Base-by-base conservation (phyloP, 1,140 invertebrate species). In the Heliconius eleuchia region DNA sequence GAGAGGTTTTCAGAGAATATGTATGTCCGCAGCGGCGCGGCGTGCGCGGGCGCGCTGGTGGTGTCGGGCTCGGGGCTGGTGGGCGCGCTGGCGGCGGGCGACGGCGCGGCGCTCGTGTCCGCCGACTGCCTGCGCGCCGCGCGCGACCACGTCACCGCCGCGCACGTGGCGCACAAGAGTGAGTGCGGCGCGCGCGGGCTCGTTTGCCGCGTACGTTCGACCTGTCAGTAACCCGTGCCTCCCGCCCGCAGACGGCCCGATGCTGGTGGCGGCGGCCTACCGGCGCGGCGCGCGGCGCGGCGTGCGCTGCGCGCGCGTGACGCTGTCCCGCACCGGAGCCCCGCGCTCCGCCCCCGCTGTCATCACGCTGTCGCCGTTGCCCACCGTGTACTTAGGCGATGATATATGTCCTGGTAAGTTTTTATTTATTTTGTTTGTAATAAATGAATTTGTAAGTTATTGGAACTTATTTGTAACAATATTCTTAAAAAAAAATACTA, bases 41-140 rank as follows among this genome's bases (percentile, higher is more conserved):
- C 98, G 9, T 95, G 96, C 27, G 97, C 97, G 88, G 98, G 98
- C 0, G 97, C 96, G 85, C 91, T 98, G 46, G 95, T 98, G 39
- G 95, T 99, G 30, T 98, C 98, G 3, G 96, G 97, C 1, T 98
- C 98, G 13, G 98, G 98, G 2, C 96, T 99, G 94, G 94, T 98
- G 34, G 97, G 96, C 2, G 96, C 96, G 34, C 92, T 97, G n/a
- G 94, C 96, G 57, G 96, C 96, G 7, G 93, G 94, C 70, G 95
- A 95, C 57, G 90, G 90, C 84, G 83, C 84, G 80, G 86, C 83
- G 83, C 86, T 93, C 82, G 92, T 95, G 74, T 91, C 96, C 34
- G 95, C 95, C 46, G 96, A 98, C 87, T 97, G 97, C 87, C 94
- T 98, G 9, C 96, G 97, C 1, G 95, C 96, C 34, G 96, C 96